Percentiles rank a stretch among this genome's conserved stretches.
phyloP scores from a whole-genome alignment of 2,797 vertebrate genomes.

The Ispidina lecontei region DNA sequence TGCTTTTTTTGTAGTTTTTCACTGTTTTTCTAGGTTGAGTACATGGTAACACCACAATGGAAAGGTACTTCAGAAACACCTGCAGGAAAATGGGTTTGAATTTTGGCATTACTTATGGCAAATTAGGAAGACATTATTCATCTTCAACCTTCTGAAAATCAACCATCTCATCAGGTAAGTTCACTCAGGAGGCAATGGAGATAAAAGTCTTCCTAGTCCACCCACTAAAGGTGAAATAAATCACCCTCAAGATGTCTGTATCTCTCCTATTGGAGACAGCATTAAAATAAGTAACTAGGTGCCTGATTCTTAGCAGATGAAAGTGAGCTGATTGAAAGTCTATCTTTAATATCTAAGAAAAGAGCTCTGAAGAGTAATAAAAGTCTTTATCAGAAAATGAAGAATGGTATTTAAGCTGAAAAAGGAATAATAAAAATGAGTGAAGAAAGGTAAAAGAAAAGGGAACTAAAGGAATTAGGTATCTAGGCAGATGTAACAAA shows the following conservation, averaged over 20 bases:
- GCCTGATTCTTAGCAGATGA: background rate
- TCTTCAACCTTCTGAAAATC: background rate
- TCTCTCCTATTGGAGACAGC: background rate
- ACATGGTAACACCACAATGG: rapidly evolving
- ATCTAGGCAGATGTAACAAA: background rate
- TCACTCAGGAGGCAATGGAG: background rate
- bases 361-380: background rate
- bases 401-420: background rate
- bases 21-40: background rate
- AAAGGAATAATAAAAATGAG: background rate
- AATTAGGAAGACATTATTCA: background rate
- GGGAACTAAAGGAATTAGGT: background rate
- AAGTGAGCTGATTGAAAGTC: background rate
- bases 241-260: background rate
- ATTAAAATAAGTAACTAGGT: background rate
- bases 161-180: background rate
- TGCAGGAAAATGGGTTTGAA: background rate
- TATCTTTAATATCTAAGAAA: background rate
- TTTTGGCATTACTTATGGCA: background rate
- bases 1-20: background rate
- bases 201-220: background rate
- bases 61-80: background rate
- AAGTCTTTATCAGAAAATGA: background rate
- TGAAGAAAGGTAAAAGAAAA: background rate
- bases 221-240: background rate